phyloP scores from a whole-genome alignment of 2,888 invertebrate genomes.

The Microctonus brassicae region DNA sequence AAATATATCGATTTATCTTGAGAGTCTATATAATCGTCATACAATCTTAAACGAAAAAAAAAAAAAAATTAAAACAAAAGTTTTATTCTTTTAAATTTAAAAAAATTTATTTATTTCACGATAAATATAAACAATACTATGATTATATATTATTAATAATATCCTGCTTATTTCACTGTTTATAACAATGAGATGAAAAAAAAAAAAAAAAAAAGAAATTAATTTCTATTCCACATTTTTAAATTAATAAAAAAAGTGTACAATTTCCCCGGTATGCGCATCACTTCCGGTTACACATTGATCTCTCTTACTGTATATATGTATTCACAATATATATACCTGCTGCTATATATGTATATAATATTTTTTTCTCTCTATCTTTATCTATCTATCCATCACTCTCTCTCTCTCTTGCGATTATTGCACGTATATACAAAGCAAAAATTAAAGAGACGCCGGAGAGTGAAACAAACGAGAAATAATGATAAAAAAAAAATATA shows the following conservation, averaged over 20 bases:
- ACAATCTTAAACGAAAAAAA: neutral
- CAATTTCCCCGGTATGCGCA: constrained; percentile 31
- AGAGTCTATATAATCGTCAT: neutral
- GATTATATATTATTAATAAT: neutral
- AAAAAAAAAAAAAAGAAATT: neutral
- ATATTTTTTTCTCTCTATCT: neutral
- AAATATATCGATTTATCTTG: neutral
- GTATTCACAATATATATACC: neutral
- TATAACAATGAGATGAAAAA: neutral
- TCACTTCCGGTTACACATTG: constrained; percentile 26
- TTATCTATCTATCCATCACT: too few species aligned
- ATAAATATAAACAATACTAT: neutral
- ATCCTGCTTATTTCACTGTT: neutral
- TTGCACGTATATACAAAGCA: constrained; percentile 38
- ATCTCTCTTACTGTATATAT: neutral
- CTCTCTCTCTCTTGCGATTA: constrained; percentile 26
- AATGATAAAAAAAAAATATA: constrained; percentile 23
- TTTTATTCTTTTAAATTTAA: too few species aligned
- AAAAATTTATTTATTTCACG: too few species aligned
- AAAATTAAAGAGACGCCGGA: constrained; percentile 9
- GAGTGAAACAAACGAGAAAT: constrained; percentile 20
- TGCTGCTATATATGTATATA: too few species aligned
- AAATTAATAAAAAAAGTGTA: neutral
- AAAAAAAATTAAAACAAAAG: neutral
- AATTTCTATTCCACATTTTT: neutral